Conservation (phyloP, 2,888 invertebrate species). For the Drosophila phalerata region DNA sequence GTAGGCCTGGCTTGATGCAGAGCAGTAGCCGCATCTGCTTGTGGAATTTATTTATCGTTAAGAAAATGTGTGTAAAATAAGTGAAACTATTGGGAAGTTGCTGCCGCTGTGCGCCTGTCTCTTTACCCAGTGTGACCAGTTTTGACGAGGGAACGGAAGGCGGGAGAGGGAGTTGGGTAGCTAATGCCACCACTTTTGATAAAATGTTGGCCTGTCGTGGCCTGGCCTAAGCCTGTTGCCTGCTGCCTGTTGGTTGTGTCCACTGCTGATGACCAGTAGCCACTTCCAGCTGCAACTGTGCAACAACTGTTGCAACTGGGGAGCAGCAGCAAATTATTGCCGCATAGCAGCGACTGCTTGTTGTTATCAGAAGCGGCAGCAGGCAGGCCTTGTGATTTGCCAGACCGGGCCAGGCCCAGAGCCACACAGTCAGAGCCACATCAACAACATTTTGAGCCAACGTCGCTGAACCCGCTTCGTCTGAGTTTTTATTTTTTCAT, state of each 20-base stretch:
- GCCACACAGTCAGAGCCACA: conserved; percentile 40
- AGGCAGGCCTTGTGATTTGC: conserved; percentile 65
- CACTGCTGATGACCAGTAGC: conserved; percentile 19
- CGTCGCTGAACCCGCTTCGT: conserved; percentile 49
- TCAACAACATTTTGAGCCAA: conserved; percentile 42
- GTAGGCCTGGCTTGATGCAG: conserved; percentile 46
- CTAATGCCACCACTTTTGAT: conserved; percentile 81
- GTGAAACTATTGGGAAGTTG: conserved; percentile 76
- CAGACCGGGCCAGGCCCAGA: conserved; percentile 44
- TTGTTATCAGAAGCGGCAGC: conserved; percentile 47
- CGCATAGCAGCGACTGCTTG: conserved; percentile 30
- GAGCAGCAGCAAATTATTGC: conserved; percentile 46
- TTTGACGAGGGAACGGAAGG: conserved; percentile 14
- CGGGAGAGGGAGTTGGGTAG: conserved; percentile 8
- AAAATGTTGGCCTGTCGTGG: conserved; percentile 71
- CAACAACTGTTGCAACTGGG: conserved; percentile 37
- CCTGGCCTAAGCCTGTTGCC: conserved; percentile 67
- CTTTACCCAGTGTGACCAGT: conserved; percentile 67
- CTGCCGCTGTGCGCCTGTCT: conserved; percentile 37
- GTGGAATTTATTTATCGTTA: conserved; percentile 78
- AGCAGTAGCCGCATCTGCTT: conserved; percentile 69
- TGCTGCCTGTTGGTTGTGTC: too few relatives aligned
- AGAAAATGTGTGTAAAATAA: conserved; percentile 79
- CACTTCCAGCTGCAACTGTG: conserved; percentile 30
- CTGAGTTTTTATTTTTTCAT: conserved; percentile 22